Evolutionary conservation across 2,888 invertebrate genomes (phyloP), one percentile per base, ranked within the genome.

Genomic region (Rutpela maculata): DNA sequence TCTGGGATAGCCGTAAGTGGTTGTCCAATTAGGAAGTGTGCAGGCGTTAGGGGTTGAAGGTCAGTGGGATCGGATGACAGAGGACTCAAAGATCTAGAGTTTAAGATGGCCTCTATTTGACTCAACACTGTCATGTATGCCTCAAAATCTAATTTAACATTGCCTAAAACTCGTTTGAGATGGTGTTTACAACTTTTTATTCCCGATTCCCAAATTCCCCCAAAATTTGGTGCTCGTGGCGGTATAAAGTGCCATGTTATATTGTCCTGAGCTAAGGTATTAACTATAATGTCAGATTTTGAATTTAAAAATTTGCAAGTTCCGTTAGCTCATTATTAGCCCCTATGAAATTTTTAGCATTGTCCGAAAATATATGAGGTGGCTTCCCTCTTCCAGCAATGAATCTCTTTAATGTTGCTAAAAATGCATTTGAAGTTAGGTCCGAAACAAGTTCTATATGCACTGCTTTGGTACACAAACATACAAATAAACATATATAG

Each of bases 381-480:
- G 26, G 12, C 17, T 63, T 63, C 31, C 62, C 62, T 63, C 62
- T 63, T 26, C 62, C 31, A 15, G 62, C 31, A 31, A 31, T 26
- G n/a, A 63, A 63, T 63, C 62, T 12, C n/a, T 31, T 63, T 17
- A 63, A 63, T 15, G 62, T 26, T 26, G 62, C 19, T 15, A 63
- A 31, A 63, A 31, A 63, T 26, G 22, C 62, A 7, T 76, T 67
- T 9, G 75, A 60, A 12, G 72, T 77, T 22, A 77, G 69, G 43
- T 71, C 66, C 1, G 63, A 74, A 5, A 79, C 78, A 11, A 78
- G 22, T 31, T 82, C 80, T 1, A 78, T 38, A 35, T 82, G 79
- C 19, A 79, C 70, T 12, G 80, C 80, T 50, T 79, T 78, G 11
- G 78, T 78, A 10, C 66, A 50, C 26, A 71, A 70, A 73, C 81